phyloP scores from a whole-genome alignment of 2,113 vertebrate species.

The Gymnarchus niloticus region DNA sequence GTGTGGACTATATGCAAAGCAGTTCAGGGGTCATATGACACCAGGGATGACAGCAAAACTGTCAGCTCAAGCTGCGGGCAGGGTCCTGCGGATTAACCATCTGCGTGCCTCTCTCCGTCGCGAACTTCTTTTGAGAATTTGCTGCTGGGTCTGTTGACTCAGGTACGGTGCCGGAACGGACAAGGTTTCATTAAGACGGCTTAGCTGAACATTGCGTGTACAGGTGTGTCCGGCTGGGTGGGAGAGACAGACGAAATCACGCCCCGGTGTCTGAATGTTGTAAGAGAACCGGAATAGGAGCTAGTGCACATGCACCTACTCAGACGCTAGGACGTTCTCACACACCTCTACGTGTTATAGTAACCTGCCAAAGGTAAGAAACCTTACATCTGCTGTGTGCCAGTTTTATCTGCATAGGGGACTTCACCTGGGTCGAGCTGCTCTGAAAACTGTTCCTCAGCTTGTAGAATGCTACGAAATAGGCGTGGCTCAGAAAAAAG shows the following conservation, averaged over 20 bases:
- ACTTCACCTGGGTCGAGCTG: not conserved
- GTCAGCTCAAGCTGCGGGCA: not conserved
- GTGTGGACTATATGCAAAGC: not conserved
- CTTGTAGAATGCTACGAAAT: not conserved
- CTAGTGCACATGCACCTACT: not conserved
- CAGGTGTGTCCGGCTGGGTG: constrained; percentile 62
- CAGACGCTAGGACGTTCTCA: not conserved
- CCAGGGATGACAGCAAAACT: not conserved
- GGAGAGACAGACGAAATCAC: constrained; percentile 47
- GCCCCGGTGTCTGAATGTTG: not conserved
- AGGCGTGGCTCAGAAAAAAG: not conserved
- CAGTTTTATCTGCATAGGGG: not conserved
- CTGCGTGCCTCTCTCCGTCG: too few relatives aligned
- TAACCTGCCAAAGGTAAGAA: not conserved
- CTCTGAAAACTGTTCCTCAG: not conserved
- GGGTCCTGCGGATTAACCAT: not conserved
- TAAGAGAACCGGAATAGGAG: not conserved
- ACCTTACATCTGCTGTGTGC: not conserved
- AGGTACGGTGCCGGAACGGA: not conserved
- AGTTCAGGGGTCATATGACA: not conserved
- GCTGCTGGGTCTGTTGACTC: not conserved
- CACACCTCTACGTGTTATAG: not conserved
- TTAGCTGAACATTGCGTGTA: constrained; percentile 34
- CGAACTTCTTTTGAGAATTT: too few relatives aligned
- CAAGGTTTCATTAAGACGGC: not conserved